Base-by-base conservation (phyloP, 2,888 invertebrate genomes). In the Itoplectis maculator region DNA sequence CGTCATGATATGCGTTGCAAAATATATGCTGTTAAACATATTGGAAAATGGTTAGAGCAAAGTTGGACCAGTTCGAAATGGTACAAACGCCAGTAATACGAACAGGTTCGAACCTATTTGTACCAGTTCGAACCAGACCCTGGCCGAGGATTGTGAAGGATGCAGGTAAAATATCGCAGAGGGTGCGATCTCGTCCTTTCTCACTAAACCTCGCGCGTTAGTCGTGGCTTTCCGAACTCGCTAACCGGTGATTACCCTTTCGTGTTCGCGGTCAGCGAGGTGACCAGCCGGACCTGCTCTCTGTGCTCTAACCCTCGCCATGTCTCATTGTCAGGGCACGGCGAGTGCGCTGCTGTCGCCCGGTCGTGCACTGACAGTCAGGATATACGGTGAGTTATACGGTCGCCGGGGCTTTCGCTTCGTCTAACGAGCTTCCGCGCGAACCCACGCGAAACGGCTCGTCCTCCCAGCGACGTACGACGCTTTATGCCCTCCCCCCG, bases 341-440 rank as follows among this genome's bases (percentile, higher is more conserved):
- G 66, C 72, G 61, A 59, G 49, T 20, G 54, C 49, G 47, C 47
- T 42, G 47, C 37, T 59, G 66, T 77, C 68, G 56, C 18, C 49
- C 73, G 65, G 63, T 63, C 37, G 66, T 23, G 63, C 45, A 59
- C 61, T 59, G 45, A 66, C 70, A 42, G 45, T 72, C 51, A 56
- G 61, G 76, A 66, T 68, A 73, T 61, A 72, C 70, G 66, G 11
- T 40, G 75, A 75, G 66, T 56, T 54, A n/a, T n/a, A 66, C 65
- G 66, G 66, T 66, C 68, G 72, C 66, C 76, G 63, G 51, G n/a
- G 49, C 68, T 76, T 65, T 74, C 68, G 63, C 63, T 59, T 61
- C 59, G 45, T 49, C 54, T 84, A 84, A 84, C 79, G 49, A 81
- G 81, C 76, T 76, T 72, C 29, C 72, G 56, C 75, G 65, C 73